Base-by-base conservation (phyloP, 2,888 invertebrate genomes). In the Tethea ocularis region DNA sequence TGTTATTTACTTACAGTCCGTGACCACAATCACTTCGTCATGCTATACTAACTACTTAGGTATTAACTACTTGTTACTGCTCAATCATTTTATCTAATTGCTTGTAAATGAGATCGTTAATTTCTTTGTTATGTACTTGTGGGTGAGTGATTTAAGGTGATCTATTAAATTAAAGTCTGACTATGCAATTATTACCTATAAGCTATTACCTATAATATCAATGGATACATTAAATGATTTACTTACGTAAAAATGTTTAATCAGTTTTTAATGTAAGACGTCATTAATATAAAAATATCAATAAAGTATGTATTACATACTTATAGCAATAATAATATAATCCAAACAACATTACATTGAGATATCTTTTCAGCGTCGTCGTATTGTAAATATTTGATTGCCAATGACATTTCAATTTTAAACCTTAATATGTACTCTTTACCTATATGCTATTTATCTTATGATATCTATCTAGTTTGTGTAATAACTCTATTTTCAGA, bases 51-150 rank as follows among this genome's bases (percentile, higher is more conserved):
- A 17, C 46, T 46, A 52, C 52, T 41, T 38, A 17, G 8, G 29
- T 29, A 29, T 5, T 29, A 17, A 33, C 26, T 57, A 62, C 55
- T 60, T 22, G 53, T 36, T 58, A 46, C 57, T 51, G 57, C 56
- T 58, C 51, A 61, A 56, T 58, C 52, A 58, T 8, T 62, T 60
- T 61, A 53, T 54, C 55, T 65, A 69, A 67, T 69, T 67, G 57
- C 57, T 57, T 41, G 59, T 57, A 62, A 61, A 62, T 62, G 60
- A 59, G 61, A 56, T 26, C 56, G n/a, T n/a, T n/a, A n/a, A n/a
- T 38, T 52, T 38, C 51, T 53, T 38, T 33, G 15, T 57, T 22
- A 59, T 54, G 41, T 59, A 20, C n/a, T 57, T 24, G 24, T 24
- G 38, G 33, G 38, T n/a, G n/a, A 38, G 38, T n/a, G 1, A 6